These are phyloP conservation scores for Leucozona laternaria DNA, from an alignment of 2,888 invertebrate species.

Conservation along the genomic window DNA sequence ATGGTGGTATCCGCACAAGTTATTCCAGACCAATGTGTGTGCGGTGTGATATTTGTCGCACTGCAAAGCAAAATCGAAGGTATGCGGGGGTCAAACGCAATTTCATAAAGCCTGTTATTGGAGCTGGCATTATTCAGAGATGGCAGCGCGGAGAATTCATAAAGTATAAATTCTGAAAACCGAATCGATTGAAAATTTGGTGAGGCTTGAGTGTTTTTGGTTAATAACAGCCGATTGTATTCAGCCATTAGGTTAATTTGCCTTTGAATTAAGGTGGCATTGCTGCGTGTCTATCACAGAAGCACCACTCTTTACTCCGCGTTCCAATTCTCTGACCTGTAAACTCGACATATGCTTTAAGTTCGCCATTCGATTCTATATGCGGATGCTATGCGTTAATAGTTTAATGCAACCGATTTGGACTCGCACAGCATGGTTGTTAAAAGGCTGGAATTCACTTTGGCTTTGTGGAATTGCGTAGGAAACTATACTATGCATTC, in stretches of 20 bases:
- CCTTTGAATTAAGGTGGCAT: conserved; percentile 59
- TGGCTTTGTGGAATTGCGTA: conserved; percentile 45
- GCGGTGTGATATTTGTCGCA: conserved; percentile 70
- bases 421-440: conserved; percentile 49
- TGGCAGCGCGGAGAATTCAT: conserved; percentile 44
- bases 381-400: conserved; percentile 63
- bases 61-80: conserved; percentile 59
- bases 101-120: conserved; percentile 61
- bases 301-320: background rate
- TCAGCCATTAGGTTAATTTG: conserved; percentile 76
- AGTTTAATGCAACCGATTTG: conserved; percentile 64
- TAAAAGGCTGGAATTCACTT: conserved; percentile 49
- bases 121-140: conserved; percentile 54
- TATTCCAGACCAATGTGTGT: conserved; percentile 18
- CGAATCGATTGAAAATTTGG: conserved; percentile 78
- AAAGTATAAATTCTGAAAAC: conserved; percentile 73
- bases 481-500: conserved; percentile 10
- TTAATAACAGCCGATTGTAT: conserved; percentile 77
- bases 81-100: conserved; percentile 32
- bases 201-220: conserved; percentile 78
- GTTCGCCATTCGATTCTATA: conserved; percentile 46
- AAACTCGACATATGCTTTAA: conserved; percentile 45
- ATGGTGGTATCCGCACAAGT: conserved; percentile 36
- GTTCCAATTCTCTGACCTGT: conserved; percentile 3
- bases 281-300: conserved; percentile 18